phyloP scores from a whole-genome alignment of 1,140 invertebrate species.

The Eufriesea mexicana region DNA sequence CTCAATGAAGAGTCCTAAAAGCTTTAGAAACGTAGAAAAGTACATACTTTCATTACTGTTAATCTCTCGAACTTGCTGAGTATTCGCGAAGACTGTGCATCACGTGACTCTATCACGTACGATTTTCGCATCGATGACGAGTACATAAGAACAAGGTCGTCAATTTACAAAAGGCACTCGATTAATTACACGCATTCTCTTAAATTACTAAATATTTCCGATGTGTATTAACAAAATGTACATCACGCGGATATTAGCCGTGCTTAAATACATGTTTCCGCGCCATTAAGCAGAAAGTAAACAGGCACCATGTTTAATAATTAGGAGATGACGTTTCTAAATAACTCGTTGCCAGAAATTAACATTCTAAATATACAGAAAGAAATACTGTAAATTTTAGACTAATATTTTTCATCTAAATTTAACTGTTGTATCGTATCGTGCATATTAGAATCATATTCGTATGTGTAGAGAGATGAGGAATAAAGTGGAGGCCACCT shows the following conservation, averaged over 20 bases:
- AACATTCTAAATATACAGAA: background rate
- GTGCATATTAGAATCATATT: background rate
- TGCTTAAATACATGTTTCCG: background rate
- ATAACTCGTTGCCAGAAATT: background rate
- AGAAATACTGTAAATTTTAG: slow-evolving; percentile 13
- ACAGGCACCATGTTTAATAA: background rate
- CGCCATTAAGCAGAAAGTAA: background rate
- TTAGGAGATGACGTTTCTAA: background rate
- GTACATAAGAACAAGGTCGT: background rate
- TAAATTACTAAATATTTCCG: background rate
- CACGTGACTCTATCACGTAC: too few relatives aligned
- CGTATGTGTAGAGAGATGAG: too few relatives aligned
- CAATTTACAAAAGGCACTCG: background rate
- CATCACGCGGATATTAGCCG: background rate
- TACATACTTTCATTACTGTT: background rate
- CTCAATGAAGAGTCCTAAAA: background rate
- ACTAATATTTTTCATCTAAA: too few relatives aligned
- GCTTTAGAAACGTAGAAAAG: slow-evolving; percentile 7
- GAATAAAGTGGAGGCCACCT: too few relatives aligned
- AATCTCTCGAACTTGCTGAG: background rate
- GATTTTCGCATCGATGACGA: background rate
- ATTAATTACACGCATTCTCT: background rate
- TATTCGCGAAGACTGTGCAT: background rate
- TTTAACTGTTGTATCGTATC: background rate
- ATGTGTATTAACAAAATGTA: background rate